phyloP scores from a whole-genome alignment of 2,888 invertebrate genomes.

The Serripes groenlandicus region DNA sequence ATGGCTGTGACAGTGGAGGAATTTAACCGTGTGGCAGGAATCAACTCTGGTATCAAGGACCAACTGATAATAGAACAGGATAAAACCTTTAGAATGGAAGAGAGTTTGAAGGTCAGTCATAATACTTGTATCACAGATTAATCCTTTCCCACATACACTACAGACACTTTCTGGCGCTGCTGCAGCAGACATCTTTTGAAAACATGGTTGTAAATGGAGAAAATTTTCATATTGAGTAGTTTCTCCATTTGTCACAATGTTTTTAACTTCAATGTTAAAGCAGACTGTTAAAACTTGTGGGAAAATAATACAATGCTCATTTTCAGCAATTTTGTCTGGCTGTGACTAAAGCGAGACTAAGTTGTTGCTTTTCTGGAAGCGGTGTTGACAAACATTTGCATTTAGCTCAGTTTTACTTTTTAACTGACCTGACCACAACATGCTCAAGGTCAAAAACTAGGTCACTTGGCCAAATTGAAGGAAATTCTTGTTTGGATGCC shows the following conservation, averaged over 20 bases:
- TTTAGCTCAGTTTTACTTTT: too few relatives aligned
- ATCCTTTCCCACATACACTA: too few relatives aligned
- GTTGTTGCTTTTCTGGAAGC: too few relatives aligned
- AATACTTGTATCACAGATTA: not conserved
- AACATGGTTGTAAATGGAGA: not conserved
- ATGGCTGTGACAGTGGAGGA: conserved; percentile 81
- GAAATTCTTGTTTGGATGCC: too few relatives aligned
- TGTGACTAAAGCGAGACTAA: too few relatives aligned
- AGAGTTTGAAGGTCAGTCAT: conserved; percentile 79
- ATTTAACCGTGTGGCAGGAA: conserved; percentile 72
- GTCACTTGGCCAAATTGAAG: too few relatives aligned
- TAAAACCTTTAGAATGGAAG: conserved; percentile 80
- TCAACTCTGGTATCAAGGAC: conserved; percentile 77
- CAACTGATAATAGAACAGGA: conserved; percentile 82
- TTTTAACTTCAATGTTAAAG: too few relatives aligned
- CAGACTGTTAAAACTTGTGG: not conserved
- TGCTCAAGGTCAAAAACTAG: too few relatives aligned
- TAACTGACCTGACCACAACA: too few relatives aligned
- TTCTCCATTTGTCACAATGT: conserved; percentile 1
- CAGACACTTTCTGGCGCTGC: not conserved
- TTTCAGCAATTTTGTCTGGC: too few relatives aligned
- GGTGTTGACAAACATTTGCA: too few relatives aligned
- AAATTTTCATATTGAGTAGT: not conserved
- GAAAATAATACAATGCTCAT: not conserved
- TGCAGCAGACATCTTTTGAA: not conserved